These are phyloP conservation scores for Hippasteria phrygiana DNA, from an alignment of 53 echinoderm and acorn worm species.

Conservation along the genomic window DNA sequence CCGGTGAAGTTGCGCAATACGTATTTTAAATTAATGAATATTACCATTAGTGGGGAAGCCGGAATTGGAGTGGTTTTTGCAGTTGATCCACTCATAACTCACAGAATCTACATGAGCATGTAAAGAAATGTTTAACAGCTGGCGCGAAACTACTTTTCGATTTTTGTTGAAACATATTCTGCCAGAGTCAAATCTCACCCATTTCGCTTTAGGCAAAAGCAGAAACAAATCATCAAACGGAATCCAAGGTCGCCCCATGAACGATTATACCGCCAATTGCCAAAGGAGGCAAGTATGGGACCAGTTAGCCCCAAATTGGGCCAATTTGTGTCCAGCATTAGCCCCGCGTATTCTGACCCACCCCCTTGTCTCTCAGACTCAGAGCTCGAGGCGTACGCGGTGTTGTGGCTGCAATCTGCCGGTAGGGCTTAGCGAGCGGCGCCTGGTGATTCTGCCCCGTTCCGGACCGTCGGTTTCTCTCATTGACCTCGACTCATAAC, in stretches of 20 bases:
- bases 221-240: background rate
- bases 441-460: slow-evolving; percentile 13
- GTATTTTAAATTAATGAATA: too few species aligned
- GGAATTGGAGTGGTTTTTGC: too few species aligned
- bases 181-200: too few species aligned
- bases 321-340: slow-evolving; percentile 33
- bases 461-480: slow-evolving; percentile 31
- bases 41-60: too few species aligned
- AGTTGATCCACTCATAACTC: too few species aligned
- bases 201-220: background rate
- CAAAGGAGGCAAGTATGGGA: background rate
- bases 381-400: slow-evolving; percentile 45
- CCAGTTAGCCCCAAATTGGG: slow-evolving; percentile 25
- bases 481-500: background rate
- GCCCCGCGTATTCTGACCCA: background rate
- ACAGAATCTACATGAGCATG: too few species aligned
- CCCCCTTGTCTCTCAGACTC: background rate
- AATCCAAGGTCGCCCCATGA: slow-evolving; percentile 6
- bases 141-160: too few species aligned
- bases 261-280: background rate
- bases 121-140: too few species aligned
- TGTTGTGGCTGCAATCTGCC: slow-evolving; percentile 14
- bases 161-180: too few species aligned
- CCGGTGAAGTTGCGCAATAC: too few species aligned
- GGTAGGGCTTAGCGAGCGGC: slow-evolving; percentile 27